These are phyloP conservation scores for Salvelinus namaycush DNA, from an alignment of 2,113 vertebrate genomes.

Conservation along the genomic window DNA sequence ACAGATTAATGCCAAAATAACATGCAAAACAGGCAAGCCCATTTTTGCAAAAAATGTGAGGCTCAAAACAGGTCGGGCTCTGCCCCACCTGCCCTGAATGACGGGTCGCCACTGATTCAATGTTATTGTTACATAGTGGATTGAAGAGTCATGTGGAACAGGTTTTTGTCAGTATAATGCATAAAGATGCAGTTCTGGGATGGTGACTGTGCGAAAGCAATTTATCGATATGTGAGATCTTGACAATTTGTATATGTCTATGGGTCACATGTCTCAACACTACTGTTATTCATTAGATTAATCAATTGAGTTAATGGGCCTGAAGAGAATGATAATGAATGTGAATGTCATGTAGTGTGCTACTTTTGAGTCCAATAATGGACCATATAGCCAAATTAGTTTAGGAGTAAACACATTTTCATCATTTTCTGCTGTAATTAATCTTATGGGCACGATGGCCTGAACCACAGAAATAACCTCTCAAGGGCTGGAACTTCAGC, in stretches of 20 bases:
- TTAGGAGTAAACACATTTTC: conserved; percentile 12
- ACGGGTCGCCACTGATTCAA: no score
- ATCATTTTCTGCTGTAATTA: conserved; percentile 34
- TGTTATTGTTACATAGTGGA: no score
- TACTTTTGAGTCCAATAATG: conserved; percentile 55
- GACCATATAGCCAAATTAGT: conserved; percentile 48
- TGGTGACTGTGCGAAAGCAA: no score
- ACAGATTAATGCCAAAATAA: no score
- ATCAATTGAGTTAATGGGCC: conserved; percentile 36
- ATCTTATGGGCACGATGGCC: conserved; percentile 29
- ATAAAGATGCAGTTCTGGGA: no score
- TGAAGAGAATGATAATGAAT: conserved; percentile 54
- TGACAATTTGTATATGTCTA: neutral
- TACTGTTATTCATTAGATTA: conserved; percentile 16
- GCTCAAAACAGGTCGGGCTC: no score
- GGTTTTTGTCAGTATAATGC: no score
- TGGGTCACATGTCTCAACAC: neutral
- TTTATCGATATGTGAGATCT: no score
- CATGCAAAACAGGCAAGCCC: no score
- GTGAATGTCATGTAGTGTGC: conserved; percentile 44
- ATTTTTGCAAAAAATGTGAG: no score
- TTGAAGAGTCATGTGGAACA: no score
- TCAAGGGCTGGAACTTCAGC: neutral
- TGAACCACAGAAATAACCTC: neutral
- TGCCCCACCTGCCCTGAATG: no score